Base-by-base conservation (phyloP, 2,888 invertebrate species). In the Microctonus brassicae region DNA sequence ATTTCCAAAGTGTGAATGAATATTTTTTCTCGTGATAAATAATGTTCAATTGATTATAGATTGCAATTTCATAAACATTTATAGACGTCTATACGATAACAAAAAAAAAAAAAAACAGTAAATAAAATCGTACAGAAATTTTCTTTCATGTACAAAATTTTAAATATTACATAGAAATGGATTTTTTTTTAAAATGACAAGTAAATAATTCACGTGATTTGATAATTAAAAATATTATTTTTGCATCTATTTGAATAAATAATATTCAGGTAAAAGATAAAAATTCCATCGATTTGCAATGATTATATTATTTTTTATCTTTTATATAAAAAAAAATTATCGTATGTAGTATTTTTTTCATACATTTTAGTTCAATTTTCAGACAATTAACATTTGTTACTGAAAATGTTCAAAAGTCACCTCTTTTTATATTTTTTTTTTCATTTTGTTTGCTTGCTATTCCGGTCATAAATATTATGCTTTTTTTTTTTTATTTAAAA, bases 151-250 rank as follows among this genome's bases (percentile, higher is more conserved):
- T n/a, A n/a, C 1, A 17, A 42, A 42, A 42, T 17, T n/a, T n/a
- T 55, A 11, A 55, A 22, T 20, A 24, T n/a, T n/a, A n/a, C n/a
- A n/a, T n/a, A n/a, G n/a, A n/a, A n/a, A n/a, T n/a, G n/a, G n/a
- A n/a, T n/a, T n/a, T n/a, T n/a, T n/a, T n/a, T n/a, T n/a, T n/a
- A n/a, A n/a, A n/a, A n/a, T n/a, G n/a, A n/a, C n/a, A n/a, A n/a
- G n/a, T n/a, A n/a, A n/a, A n/a, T n/a, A n/a, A n/a, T n/a, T n/a
- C n/a, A n/a, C n/a, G n/a, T 24, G 17, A 58, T 58, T 33, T 7
- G 9, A 33, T 58, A 9, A 33, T 29, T 22, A 61, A 61, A 61
- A 36, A 61, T 39, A 39, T 36, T 34, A 61, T 61, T 4, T 61
- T 0, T 34, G n/a, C 22, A 36, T n/a, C 10, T 33, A 20, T 17